Base-by-base conservation (phyloP, 1,140 invertebrate genomes). In the Pararge aegeria region DNA sequence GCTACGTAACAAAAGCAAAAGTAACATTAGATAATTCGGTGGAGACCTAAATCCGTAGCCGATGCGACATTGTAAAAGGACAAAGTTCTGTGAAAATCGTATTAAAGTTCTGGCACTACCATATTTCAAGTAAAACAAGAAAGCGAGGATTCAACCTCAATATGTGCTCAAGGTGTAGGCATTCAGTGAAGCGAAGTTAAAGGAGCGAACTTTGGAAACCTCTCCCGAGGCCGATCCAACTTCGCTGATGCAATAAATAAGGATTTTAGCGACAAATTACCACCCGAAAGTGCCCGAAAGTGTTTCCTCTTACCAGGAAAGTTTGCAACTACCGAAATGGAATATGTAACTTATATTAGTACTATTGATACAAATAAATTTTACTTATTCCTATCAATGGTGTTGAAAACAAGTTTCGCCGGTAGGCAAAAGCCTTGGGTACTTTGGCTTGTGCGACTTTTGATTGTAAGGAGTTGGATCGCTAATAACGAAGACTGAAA, bases 211-310 rank as follows among this genome's bases (percentile, higher is more conserved):
- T 83, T 85, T 81, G 54, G 68, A 73, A 78, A 75, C 79, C 70
- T 69, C 80, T 78, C 80, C 68, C 78, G 80, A 75, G 79, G 72
- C 75, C 80, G 79, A 80, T 83, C 76, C 79, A 83, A 86, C 72
- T 82, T 81, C 78, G 71, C 73, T 75, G 74, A 82, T 82, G 80
- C 80, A 83, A 85, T 86, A 86, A 86, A 83, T 86, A 82, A 86
- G 80, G 80, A 86, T 86, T 83, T 86, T 86, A 82, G 78, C 82
- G 80, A 86, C 80, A 86, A 83, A 86, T 86, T 83, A 82, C 80
- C 80, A 76, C 75, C 76, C 74, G 70, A 82, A 80, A 75, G 74
- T 46, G 70, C 37, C 30, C 37, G 37, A 53, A 53, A 21, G 37
- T 34, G 72, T 80, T 79, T 70, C 77, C 80, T 80, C 78, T 78